phyloP scores from a whole-genome alignment of 92 coral and sea anemone genomes.

The Siderastrea radians region DNA sequence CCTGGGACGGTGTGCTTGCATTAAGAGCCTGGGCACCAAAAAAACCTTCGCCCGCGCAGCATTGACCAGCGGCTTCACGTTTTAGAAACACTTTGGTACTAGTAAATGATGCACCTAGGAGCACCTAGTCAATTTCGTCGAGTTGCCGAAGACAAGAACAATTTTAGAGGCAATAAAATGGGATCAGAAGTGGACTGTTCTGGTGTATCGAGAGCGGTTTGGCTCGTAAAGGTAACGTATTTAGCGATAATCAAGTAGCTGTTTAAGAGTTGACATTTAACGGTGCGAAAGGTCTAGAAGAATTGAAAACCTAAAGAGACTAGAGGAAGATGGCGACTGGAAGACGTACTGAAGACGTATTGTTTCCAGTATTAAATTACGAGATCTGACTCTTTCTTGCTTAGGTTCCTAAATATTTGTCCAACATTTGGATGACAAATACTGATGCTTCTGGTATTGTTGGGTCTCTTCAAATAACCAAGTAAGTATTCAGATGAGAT shows the following conservation, averaged over 20 bases:
- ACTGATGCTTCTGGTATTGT: conserved; percentile 94
- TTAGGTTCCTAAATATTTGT: conserved; percentile 90
- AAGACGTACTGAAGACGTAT: no score
- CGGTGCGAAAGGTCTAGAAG: neutral
- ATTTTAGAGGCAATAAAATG: neutral
- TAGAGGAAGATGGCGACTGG: no score
- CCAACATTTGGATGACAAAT: conserved; percentile 84
- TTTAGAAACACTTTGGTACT: neutral
- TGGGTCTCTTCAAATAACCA: conserved; percentile 87
- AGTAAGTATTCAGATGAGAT: conserved; percentile 62
- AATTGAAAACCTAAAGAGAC: no score
- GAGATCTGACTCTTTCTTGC: neutral
- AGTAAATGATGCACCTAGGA: neutral
- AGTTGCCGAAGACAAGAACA: no score
- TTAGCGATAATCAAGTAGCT: no score
- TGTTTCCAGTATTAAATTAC: neutral
- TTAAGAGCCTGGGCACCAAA: no score
- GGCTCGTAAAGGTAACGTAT: conserved; percentile 90
- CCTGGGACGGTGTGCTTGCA: no score
- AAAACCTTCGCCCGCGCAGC: no score
- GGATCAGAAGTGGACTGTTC: conserved; percentile 87
- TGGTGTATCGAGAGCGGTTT: conserved; percentile 89
- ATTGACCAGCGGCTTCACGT: neutral
- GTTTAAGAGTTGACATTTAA: no score
- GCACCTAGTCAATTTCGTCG: neutral